Conservation (phyloP, 2,888 invertebrate genomes). For the Phyto melanocephala region DNA sequence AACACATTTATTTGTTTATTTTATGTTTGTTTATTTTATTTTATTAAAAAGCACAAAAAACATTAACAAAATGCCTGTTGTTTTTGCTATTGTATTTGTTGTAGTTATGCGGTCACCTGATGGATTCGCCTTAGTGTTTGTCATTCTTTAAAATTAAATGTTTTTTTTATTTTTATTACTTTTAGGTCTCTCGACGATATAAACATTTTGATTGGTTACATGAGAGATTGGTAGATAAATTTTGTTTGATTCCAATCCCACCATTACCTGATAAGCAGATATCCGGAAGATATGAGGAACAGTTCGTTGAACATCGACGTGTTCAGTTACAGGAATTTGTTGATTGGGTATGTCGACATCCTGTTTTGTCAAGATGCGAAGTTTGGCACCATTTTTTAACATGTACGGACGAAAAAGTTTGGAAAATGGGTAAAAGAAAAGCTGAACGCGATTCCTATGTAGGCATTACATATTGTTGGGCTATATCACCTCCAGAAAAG, state of each 20-base stretch:
- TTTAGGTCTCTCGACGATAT: conserved; percentile 88
- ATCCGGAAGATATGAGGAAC: conserved; percentile 97
- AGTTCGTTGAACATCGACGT: conserved; percentile 96
- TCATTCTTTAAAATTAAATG: neutral
- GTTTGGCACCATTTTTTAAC: conserved; percentile 98
- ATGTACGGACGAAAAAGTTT: conserved; percentile 97
- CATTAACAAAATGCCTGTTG: no score
- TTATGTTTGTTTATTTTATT: no score
- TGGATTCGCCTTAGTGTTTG: no score
- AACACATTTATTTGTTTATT: no score
- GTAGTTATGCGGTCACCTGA: no score
- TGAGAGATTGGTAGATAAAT: conserved; percentile 95
- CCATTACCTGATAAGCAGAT: conserved; percentile 99
- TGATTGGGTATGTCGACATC: conserved; percentile 97
- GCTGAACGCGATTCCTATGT: conserved; percentile 96
- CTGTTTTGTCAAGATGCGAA: conserved; percentile 92
- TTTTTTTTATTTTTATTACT: conserved; percentile 27
- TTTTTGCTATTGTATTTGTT: no score
- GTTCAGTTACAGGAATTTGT: conserved; percentile 97
- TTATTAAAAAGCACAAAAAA: no score
- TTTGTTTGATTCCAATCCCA: conserved; percentile 95
- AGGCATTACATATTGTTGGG: conserved; percentile 94
- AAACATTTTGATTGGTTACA: conserved; percentile 99
- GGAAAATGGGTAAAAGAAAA: conserved; percentile 97
- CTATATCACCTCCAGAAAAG: conserved; percentile 90